These are phyloP conservation scores for Halictus rubicundus DNA, from an alignment of 1,140 invertebrate species.

Conservation along the genomic window DNA sequence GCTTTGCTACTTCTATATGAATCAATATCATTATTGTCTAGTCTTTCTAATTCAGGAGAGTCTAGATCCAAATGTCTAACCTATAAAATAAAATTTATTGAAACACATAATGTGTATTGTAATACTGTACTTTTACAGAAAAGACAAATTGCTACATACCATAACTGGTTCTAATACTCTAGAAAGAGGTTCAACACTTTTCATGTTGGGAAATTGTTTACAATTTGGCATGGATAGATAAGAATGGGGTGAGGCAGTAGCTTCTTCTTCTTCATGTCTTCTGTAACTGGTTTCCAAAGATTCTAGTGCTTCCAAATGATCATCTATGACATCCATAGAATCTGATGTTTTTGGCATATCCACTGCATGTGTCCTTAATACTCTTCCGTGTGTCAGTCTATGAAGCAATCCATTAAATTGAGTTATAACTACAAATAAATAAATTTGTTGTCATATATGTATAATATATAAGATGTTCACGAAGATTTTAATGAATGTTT, in stretches of 20 bases:
- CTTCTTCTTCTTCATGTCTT: constrained; percentile 72
- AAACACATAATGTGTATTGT: neutral
- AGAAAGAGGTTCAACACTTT: constrained; percentile 87
- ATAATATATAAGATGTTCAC: neutral
- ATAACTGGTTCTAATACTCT: constrained; percentile 88
- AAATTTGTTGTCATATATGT: no score
- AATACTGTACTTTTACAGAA: neutral
- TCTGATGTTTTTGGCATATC: constrained; percentile 64
- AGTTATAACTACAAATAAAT: no score
- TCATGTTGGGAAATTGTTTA: constrained; percentile 87
- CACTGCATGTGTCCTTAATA: constrained; percentile 59
- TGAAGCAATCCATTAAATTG: neutral
- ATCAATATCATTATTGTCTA: constrained; percentile 28
- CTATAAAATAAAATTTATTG: constrained; percentile 45
- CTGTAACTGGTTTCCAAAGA: constrained; percentile 68
- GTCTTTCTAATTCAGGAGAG: constrained; percentile 68
- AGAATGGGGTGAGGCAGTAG: constrained; percentile 82
- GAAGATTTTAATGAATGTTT: no score
- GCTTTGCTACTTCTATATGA: constrained; percentile 36
- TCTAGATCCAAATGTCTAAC: constrained; percentile 74
- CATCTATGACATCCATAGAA: constrained; percentile 57
- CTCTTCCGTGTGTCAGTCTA: constrained; percentile 63
- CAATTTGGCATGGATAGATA: constrained; percentile 91
- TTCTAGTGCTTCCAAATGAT: constrained; percentile 67
- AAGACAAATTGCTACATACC: constrained; percentile 55